Evolutionary conservation across 1,140 invertebrate species (phyloP).

Genomic region (Onthophagus taurus): DNA sequence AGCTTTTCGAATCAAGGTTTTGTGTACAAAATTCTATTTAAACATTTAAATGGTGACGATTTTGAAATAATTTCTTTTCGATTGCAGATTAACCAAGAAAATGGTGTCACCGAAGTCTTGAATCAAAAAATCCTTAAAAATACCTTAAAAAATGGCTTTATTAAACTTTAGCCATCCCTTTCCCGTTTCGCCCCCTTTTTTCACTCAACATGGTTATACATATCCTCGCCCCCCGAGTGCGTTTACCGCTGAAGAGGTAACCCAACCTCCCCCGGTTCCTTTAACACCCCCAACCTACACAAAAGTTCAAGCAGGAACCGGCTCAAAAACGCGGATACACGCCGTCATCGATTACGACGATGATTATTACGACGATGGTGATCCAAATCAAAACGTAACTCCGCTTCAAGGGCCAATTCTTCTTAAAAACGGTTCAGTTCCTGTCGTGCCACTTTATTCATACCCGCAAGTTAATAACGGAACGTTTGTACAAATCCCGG

Average conservation of each 20-base stretch:
- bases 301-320: conserved; percentile 18
- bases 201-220: conserved; percentile 25
- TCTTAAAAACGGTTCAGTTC: conserved; percentile 67
- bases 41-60: no score
- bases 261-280: conserved; percentile 13
- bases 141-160: conserved; percentile 25
- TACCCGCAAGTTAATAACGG: conserved; percentile 75
- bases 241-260: conserved; percentile 30
- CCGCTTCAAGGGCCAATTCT: conserved; percentile 74
- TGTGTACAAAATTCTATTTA: no score
- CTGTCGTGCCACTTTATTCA: conserved; percentile 75
- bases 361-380: conserved; percentile 43
- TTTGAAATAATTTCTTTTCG: no score
- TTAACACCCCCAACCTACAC: conserved; percentile 15
- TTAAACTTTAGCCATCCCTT: conserved; percentile 26
- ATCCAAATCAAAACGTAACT: conserved; percentile 47
- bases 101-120: no score
- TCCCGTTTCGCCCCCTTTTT: conserved; percentile 25
- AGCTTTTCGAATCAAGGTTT: no score
- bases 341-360: conserved; percentile 53
- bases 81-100: no score
- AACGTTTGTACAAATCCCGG: conserved; percentile 75
- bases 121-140: no score
- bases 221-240: conserved; percentile 32
- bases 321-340: conserved; percentile 54